A percentile compares a stretch with the other conserved stretches of the same genome.
These are phyloP conservation scores for Teleopsis dalmanni DNA, from an alignment of 1,140 invertebrate genomes.

Conservation along the genomic window DNA sequence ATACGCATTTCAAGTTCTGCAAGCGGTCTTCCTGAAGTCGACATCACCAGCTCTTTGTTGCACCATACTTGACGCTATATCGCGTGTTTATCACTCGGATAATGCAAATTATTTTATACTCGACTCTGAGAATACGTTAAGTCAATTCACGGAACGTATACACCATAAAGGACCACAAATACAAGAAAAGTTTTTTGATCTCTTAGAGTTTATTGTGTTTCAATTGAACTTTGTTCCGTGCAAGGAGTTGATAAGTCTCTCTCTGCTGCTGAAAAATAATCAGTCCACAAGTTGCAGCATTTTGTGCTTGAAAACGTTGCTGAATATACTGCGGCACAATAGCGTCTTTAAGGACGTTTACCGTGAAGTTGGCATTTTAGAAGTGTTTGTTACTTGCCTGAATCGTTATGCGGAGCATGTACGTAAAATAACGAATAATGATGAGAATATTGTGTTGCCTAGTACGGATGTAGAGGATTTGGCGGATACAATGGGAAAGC, in stretches of 20 bases:
- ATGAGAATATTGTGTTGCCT: conserved; percentile 28
- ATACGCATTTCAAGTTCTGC: conserved; percentile 90
- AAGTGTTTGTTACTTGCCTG: conserved; percentile 92
- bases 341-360: conserved; percentile 95
- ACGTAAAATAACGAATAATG: conserved; percentile 29
- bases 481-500: conserved; percentile 65
- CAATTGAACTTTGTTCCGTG: conserved; percentile 97
- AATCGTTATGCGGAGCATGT: conserved; percentile 68
- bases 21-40: conserved; percentile 88
- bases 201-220: conserved; percentile 94
- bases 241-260: conserved; percentile 95
- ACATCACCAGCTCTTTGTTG: conserved; percentile 75
- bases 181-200: conserved; percentile 92
- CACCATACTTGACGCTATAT: conserved; percentile 91
- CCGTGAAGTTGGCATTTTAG: conserved; percentile 93
- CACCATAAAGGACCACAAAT: conserved; percentile 83
- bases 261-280: conserved; percentile 81
- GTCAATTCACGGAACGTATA: conserved; percentile 93
- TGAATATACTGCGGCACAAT: conserved; percentile 84
- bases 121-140: conserved; percentile 90
- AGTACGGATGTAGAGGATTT: conserved; percentile 47
- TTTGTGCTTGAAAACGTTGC: conserved; percentile 78
- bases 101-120: conserved; percentile 98
- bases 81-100: conserved; percentile 93
- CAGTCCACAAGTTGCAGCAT: conserved; percentile 73